phyloP scores from a whole-genome alignment of 2,113 vertebrate species.

The Cervus canadensis region DNA sequence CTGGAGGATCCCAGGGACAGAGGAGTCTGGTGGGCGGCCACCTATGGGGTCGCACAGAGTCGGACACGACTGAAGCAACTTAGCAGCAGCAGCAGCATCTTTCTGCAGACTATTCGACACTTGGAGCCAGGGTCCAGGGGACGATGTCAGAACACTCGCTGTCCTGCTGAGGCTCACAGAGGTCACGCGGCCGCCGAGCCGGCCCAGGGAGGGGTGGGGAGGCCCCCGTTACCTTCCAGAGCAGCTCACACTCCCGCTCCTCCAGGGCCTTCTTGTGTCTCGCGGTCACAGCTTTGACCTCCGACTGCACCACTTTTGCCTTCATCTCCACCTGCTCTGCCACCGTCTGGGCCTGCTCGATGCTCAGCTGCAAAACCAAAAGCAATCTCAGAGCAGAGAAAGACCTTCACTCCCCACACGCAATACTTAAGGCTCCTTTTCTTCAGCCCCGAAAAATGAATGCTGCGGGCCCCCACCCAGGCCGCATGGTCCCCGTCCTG shows the following conservation, averaged over 20 bases:
- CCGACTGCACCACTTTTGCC: constrained; percentile 95
- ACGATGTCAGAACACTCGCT: accelerated
- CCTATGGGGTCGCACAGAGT: background rate
- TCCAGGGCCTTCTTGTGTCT: constrained; percentile 96
- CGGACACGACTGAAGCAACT: accelerated
- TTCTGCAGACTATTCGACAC: background rate
- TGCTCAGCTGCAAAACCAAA: constrained; percentile 87
- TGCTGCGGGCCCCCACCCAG: background rate
- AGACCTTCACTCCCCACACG: background rate
- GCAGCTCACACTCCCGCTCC: constrained; percentile 95
- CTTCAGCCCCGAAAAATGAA: background rate
- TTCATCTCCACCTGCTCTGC: constrained; percentile 98
- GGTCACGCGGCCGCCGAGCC: accelerated
- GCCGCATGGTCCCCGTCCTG: too few species aligned
- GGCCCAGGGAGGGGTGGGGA: accelerated
- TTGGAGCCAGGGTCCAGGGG: background rate
- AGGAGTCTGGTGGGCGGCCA: background rate
- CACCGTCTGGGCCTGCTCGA: constrained; percentile 97
- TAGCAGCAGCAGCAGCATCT: background rate
- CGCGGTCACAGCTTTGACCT: constrained; percentile 95
- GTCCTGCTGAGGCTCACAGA: background rate
- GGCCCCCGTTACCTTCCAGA: constrained; percentile 91
- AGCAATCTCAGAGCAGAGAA: background rate
- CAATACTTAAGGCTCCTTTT: background rate
- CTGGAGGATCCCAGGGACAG: background rate